Percentiles rank a stretch among this genome's conserved stretches.
Conservation (phyloP, 2,888 invertebrate species). For the Abrostola triplasia region DNA sequence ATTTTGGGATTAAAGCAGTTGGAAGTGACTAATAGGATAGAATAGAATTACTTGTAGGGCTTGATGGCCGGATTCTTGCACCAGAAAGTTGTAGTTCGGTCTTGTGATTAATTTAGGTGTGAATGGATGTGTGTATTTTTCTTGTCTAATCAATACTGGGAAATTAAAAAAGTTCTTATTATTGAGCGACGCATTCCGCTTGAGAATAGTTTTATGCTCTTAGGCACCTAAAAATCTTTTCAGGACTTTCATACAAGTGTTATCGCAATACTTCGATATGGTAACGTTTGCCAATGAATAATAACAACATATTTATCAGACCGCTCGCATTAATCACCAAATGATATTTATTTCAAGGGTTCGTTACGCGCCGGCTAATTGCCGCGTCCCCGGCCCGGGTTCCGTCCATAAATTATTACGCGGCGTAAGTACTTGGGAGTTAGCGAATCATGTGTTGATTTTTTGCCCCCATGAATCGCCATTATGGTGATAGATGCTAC, state of each 20-base stretch:
- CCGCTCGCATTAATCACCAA: slow-evolving; percentile 79
- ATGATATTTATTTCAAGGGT: slow-evolving; percentile 86
- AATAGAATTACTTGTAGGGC: no score
- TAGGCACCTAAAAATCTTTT: not conserved
- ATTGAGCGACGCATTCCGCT: no score
- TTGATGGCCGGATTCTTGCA: no score
- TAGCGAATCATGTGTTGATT: slow-evolving; percentile 38
- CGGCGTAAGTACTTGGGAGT: slow-evolving; percentile 60
- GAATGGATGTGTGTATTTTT: no score
- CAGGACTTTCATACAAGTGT: not conserved
- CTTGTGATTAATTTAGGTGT: no score
- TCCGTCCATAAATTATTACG: slow-evolving; percentile 82
- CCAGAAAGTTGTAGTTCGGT: no score
- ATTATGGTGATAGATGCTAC: not conserved
- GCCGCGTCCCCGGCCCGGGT: slow-evolving; percentile 81
- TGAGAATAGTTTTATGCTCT: no score
- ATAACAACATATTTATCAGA: slow-evolving; percentile 81
- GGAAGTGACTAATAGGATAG: no score
- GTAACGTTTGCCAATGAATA: slow-evolving; percentile 55
- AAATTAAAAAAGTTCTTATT: no score
- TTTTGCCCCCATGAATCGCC: slow-evolving; percentile 1
- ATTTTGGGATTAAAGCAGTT: no score
- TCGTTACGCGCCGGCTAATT: slow-evolving; percentile 86
- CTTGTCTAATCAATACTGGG: no score
- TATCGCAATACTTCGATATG: slow-evolving; percentile 32